Evolutionary conservation across 2,113 vertebrate species (phyloP), one percentile per base, ranked within the genome.

Genomic region (Stigmatopora nigra): DNA sequence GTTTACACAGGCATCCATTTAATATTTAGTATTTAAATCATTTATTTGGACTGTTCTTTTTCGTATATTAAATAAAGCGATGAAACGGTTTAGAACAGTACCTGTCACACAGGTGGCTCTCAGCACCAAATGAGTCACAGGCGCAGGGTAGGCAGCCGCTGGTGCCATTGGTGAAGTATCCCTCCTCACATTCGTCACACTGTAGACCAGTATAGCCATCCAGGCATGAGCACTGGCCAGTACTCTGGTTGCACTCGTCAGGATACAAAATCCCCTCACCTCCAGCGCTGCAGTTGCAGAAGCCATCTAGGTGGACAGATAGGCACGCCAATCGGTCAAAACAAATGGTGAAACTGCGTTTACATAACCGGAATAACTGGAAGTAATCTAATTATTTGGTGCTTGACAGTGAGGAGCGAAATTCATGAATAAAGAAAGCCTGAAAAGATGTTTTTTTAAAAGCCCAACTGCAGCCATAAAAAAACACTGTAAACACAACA

Each of bases 181-280:
- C 85, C 20, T 88, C 91, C 64, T 88, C 85, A 2, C 91, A 92
- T 67, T 89, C 88, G 55, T 90, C 88, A 41, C 91, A 92, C 81
- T 89, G 87, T 47, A 87, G 86, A 2, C 90, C 91, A 0, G 48
- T 60, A 80, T 92, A 88, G 41, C 91, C 90, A 10, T 59, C 11
- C 72, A 88, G 11, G 63, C 91, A 92, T 0, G 53, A 72, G 52
- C 91, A 92, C 78, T 90, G 89, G n/a, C 91, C 91, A 0, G 85
- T 88, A 53, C 3, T 61, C 9, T 7, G 71, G 41, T 91, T 84
- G 58, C 91, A 92, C 17, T 88, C 86, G 1, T 89, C 78, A 0
- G 83, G 80, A 35, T 89, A 83, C 70, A 70, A 9, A 36, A 89
- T 86, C 8, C 91, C 91, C 71, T 90, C 88, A 0, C 58, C 58